Evolutionary conservation across 2,113 vertebrate species (phyloP).

Genomic region (Ascaphus truei): DNA sequence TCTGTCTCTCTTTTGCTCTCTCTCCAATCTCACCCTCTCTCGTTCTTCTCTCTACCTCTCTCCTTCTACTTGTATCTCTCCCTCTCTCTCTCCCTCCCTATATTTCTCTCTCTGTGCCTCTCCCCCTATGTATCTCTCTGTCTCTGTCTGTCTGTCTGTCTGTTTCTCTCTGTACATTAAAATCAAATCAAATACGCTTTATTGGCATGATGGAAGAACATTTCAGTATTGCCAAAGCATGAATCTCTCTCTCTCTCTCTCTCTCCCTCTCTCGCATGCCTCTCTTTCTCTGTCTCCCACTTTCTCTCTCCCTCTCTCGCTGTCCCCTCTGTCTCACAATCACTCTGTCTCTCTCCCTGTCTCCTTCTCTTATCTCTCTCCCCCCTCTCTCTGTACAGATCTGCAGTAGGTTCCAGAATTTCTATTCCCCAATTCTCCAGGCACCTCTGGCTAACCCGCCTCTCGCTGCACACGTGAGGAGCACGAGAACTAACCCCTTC

Average conservation of each 20-base stretch:
- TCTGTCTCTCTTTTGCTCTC: neutral
- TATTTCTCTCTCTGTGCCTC: too few species aligned
- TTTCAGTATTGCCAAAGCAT: too few species aligned
- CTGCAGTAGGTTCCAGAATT: neutral
- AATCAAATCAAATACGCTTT: too few species aligned
- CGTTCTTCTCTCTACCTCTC: too few species aligned
- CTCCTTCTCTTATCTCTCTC: fast-evolving
- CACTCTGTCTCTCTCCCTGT: neutral
- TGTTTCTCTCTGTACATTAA: too few species aligned
- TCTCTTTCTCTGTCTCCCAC: too few species aligned
- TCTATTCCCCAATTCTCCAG: conserved; percentile 19
- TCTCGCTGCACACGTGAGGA: neutral
- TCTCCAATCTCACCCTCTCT: too few species aligned
- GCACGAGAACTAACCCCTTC: neutral
- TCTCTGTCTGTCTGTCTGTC: neutral
- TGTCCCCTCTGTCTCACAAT: neutral
- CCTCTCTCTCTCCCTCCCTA: neutral
- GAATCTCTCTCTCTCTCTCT: too few species aligned
- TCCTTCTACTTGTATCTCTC: too few species aligned
- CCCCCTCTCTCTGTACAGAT: neutral
- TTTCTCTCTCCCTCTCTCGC: neutral
- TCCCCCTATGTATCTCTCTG: too few species aligned
- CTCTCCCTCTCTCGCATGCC: fast-evolving
- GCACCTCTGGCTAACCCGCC: neutral
- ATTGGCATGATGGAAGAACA: too few species aligned